phyloP scores from a whole-genome alignment of 2,888 invertebrate genomes.

The Harmothoe impar region DNA sequence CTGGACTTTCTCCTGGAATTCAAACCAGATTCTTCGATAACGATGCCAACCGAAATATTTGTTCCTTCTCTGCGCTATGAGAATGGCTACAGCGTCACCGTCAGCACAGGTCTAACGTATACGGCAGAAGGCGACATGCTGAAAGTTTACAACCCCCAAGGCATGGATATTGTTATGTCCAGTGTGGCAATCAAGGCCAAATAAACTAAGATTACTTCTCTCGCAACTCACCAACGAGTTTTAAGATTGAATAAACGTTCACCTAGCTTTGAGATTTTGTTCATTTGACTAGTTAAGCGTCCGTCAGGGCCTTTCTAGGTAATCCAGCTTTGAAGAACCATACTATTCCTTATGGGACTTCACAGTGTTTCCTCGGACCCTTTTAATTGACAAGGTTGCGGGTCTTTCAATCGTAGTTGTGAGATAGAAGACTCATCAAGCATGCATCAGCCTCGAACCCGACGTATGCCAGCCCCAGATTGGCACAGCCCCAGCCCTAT shows the following conservation, averaged over 20 bases:
- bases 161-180: neutral
- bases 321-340: too few species aligned
- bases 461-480: too few species aligned
- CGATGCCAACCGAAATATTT: constrained; percentile 49
- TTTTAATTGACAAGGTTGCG: too few species aligned
- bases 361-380: too few species aligned
- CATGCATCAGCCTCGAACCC: too few species aligned
- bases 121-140: neutral
- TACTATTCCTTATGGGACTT: too few species aligned
- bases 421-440: too few species aligned
- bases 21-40: neutral
- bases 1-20: constrained; percentile 36
- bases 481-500: too few species aligned
- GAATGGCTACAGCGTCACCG: constrained; percentile 32
- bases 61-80: constrained; percentile 40
- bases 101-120: neutral
- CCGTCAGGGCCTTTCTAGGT: too few species aligned
- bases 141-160: neutral
- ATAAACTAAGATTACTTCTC: neutral
- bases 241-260: neutral
- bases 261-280: too few species aligned
- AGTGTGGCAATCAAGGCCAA: neutral
- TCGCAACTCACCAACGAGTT: neutral
- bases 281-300: too few species aligned
- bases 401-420: too few species aligned